Base-by-base conservation (phyloP, 2,797 vertebrate species). In the Danio choprae region DNA sequence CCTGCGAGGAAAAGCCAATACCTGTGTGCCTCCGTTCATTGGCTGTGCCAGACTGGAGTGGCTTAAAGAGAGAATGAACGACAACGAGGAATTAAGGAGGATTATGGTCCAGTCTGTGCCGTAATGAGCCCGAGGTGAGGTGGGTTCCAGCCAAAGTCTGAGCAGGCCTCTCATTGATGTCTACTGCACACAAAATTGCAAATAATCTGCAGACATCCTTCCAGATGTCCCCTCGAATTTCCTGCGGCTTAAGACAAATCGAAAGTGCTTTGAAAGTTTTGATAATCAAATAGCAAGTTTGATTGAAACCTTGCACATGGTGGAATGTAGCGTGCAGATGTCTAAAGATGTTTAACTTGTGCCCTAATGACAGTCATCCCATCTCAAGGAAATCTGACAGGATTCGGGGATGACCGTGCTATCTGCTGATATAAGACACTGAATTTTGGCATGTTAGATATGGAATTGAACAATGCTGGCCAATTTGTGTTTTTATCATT, bases 191-290 rank as follows among this genome's bases (percentile, higher is more conserved):
- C 91, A 92, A 93, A 94, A 94, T 94, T 90, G 92, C 91, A 89
- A 93, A 92, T 94, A 94, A 94, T 94, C 93, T 93, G 89, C 89
- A 87, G 89, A 91, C 92, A 93, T 92, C 89, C 92, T 91, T 92
- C 92, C 93, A 94, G 93, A 94, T 93, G 93, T 92, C 91, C 89
- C 81, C 88, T 90, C 89, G 91, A 94, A 94, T 95, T 95, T 95
- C 93, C 93, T 93, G 94, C 88, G 89, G 92, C 91, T 94, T 94
- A 93, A 89, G 89, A 90, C 87, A 36, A 92, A 91, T 91, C 91
- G 87, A 89, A 80, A 92, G 91, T 86, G 88, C 91, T 93, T 94
- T 94, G 91, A 92, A 94, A 92, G 90, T 93, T 93, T 91, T 89
- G 92, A 94, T 93, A 94, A 94, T 91, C 93, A 73, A 80, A 92